phyloP scores from a whole-genome alignment of 2,888 invertebrate species.

The Ornithoptera alexandrae region DNA sequence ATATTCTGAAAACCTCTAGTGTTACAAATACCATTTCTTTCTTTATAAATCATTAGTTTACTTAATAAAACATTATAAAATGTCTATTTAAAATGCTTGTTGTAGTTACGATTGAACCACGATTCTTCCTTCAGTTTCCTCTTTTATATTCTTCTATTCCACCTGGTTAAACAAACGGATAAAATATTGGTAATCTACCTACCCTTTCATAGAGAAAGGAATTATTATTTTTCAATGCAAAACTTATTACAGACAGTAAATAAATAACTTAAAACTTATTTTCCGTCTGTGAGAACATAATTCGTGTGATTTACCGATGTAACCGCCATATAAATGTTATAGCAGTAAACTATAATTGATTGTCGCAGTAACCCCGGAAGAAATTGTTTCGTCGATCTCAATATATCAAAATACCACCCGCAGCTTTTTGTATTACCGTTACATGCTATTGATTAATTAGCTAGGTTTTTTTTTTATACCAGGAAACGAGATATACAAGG shows the following conservation, averaged over 20 bases:
- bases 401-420: conserved; percentile 18
- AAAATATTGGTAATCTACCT: too few relatives aligned
- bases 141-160: too few relatives aligned
- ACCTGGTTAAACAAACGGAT: too few relatives aligned
- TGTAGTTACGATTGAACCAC: too few relatives aligned
- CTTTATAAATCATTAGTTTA: too few relatives aligned
- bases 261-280: neutral
- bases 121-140: too few relatives aligned
- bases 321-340: neutral
- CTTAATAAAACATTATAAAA: too few relatives aligned
- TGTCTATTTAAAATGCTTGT: too few relatives aligned
- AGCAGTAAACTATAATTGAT: conserved; percentile 15
- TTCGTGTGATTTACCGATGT: neutral
- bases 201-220: too few relatives aligned
- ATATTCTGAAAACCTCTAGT: too few relatives aligned
- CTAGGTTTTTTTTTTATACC: neutral
- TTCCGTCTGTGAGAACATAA: neutral
- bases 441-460: neutral
- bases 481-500: neutral
- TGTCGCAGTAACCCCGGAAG: conserved; percentile 6
- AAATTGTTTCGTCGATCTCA: conserved; percentile 3
- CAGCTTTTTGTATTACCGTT: conserved; percentile 13
- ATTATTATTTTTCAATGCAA: too few relatives aligned
- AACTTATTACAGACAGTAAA: neutral
- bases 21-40: too few relatives aligned